Evolutionary conservation across 2,797 vertebrate species (phyloP), one percentile per base, ranked within the genome.

Genomic region (Eulemur mongoz): DNA sequence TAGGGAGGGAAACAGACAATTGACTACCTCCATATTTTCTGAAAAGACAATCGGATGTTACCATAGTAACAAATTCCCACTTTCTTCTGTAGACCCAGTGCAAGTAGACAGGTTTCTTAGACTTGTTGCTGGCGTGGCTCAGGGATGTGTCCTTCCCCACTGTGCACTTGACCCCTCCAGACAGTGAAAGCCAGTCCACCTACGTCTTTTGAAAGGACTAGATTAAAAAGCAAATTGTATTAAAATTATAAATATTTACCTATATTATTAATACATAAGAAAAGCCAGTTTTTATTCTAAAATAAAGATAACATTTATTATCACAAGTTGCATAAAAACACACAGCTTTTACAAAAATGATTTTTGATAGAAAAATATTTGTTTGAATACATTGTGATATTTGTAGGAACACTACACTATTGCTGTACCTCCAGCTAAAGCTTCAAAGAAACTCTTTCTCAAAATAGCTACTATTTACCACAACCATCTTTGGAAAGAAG

Each of bases 241-340:
- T 22, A 40, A 73, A 78, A 72, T 23, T 15, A 18, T 12, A 38
- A 48, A 52, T 85, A 12, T 45, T 35, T 48, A 59, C 20, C n/a
- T 78, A 4, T 32, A 84, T 89, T 57, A 57, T 48, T 25, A 85
- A 22, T 20, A 75, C 54, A 95, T 43, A 91, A 84, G 70, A 93
- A 92, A 88, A 35, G n/a, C 70, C 67, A 81, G 52, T 94, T 94
- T 98, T 98, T 98, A 98, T 97, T 98, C 96, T 98, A 99, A 99
- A 99, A 99, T 99, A 99, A 98, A 98, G 98, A 96, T 97, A 98
- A 98, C 98, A 98, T 99, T 99, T 99, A 98, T 99, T 98, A 98
- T 98, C 98, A 98, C 98, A 99, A 99, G 97, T 98, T 98, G 98
- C 98, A 98, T 98, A 98, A 99, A 99, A 98, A 98, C 98, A 98